Evolutionary conservation across 2,797 vertebrate genomes (phyloP).

Genomic region (Micrastur ruficollis): DNA sequence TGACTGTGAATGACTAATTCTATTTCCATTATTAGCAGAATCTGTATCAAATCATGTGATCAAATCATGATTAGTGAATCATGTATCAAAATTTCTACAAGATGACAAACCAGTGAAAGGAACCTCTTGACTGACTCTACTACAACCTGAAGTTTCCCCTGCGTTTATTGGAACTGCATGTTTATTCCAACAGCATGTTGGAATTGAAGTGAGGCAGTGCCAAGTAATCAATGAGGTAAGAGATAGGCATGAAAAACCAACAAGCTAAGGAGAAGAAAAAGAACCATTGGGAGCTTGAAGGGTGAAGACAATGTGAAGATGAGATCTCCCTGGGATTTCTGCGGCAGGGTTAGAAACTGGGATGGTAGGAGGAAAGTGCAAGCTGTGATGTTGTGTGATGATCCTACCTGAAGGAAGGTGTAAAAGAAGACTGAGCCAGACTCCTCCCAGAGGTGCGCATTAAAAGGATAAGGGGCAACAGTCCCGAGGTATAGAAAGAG

Average conservation of each 20-base stretch:
- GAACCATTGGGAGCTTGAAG: neutral
- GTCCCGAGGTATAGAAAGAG: neutral
- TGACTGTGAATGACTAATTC: neutral
- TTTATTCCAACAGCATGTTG: neutral
- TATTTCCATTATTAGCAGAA: neutral
- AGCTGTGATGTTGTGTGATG: neutral
- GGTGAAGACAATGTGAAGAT: neutral
- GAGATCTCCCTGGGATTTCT: neutral
- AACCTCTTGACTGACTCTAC: neutral
- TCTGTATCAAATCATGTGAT: too few relatives aligned
- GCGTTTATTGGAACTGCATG: neutral
- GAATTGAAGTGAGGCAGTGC: neutral
- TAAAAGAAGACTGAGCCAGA: neutral
- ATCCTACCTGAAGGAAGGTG: neutral
- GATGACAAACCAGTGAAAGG: neutral
- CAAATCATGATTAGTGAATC: too few relatives aligned
- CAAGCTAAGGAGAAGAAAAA: neutral
- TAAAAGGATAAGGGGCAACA: neutral
- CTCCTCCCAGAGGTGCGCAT: neutral
- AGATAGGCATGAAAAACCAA: neutral
- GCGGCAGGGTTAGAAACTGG: fast-evolving
- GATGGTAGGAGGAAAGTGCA: neutral
- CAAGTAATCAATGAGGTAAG: neutral
- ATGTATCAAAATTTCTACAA: neutral
- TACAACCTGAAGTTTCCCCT: neutral